These are phyloP conservation scores for Caenorhabditis becei DNA, from an alignment of 2,888 invertebrate species.

Conservation along the genomic window DNA sequence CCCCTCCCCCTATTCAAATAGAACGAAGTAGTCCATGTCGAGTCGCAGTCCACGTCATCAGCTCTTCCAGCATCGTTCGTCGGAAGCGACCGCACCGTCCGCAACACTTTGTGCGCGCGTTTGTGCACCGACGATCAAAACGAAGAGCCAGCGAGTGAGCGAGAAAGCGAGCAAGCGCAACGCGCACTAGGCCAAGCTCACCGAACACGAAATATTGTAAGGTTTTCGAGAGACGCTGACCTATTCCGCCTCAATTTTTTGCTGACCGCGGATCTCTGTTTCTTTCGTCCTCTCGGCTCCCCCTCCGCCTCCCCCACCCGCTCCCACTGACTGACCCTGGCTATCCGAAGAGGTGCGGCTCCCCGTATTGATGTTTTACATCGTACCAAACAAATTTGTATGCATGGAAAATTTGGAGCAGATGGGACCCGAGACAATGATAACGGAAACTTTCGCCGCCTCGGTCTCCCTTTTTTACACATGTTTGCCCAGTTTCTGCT, in stretches of 20 bases:
- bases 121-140: constrained; percentile 10
- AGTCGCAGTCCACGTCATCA: constrained; percentile 46
- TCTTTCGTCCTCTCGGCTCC: constrained; percentile 28
- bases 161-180: constrained; percentile 27
- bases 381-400: constrained; percentile 31
- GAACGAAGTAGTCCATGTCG: not conserved
- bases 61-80: not conserved
- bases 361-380: constrained; percentile 26
- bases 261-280: constrained; percentile 34
- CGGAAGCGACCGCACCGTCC: not conserved
- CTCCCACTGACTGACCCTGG: constrained; percentile 18
- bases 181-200: constrained; percentile 24
- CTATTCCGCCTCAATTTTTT: constrained; percentile 34
- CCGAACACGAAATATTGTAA: constrained; percentile 30
- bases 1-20: constrained; percentile 12
- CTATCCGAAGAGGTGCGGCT: constrained; percentile 13
- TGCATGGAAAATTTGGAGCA: constrained; percentile 22
- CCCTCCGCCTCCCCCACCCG: constrained; percentile 12
- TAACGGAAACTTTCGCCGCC: constrained; percentile 11
- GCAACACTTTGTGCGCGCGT: constrained; percentile 13
- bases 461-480: constrained; percentile 21
- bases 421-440: constrained; percentile 22
- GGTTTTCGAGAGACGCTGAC: constrained; percentile 36
- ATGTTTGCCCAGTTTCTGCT: constrained; percentile 24
- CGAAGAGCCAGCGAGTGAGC: constrained; percentile 12